These are phyloP conservation scores for Actenoides lindsayi DNA, from an alignment of 2,113 vertebrate species.

Conservation along the genomic window DNA sequence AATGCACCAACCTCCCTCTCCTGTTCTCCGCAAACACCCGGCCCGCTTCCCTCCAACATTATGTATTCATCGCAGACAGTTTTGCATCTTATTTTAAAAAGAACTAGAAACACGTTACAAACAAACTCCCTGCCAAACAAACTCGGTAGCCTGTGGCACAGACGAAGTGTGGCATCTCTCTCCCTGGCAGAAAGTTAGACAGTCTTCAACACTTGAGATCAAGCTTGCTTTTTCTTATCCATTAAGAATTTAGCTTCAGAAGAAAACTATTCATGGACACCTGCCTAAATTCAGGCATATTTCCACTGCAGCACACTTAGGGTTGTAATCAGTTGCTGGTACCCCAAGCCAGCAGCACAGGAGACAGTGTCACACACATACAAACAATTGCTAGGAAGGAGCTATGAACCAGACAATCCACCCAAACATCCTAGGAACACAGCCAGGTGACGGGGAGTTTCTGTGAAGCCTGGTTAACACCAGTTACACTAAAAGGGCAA, in stretches of 20 bases:
- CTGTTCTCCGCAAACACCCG: background rate
- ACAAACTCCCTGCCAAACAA: background rate
- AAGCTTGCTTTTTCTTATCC: background rate
- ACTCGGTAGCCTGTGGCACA: background rate
- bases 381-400: background rate
- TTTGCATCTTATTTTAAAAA: background rate
- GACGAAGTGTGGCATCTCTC: background rate
- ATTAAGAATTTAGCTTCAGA: background rate
- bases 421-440: background rate
- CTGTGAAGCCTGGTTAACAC: background rate
- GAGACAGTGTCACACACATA: accelerated
- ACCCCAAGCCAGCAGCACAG: background rate
- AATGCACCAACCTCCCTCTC: background rate
- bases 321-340: background rate
- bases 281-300: background rate
- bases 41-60: background rate
- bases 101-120: background rate
- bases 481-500: background rate
- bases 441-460: background rate
- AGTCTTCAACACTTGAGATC: background rate
- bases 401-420: background rate
- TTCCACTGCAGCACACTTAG: background rate
- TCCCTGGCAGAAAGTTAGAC: background rate
- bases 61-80: background rate
- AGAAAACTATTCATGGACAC: background rate